Base-by-base conservation (phyloP, 2,888 invertebrate genomes). In the Nomada flava region DNA sequence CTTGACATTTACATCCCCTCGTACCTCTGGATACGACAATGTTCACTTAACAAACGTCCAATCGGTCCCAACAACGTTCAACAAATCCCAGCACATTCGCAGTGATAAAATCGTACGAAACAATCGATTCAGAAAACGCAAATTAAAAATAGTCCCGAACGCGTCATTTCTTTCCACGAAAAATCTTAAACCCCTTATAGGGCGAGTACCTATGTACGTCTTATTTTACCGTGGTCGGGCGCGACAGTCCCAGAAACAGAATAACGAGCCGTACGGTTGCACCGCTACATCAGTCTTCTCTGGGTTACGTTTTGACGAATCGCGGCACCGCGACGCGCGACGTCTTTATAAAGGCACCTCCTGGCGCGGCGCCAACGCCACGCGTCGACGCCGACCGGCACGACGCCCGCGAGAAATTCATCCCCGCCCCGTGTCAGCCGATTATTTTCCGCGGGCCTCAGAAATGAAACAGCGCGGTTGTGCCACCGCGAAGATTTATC, bases 251-350 rank as follows among this genome's bases (percentile, higher is more conserved):
- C 89, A 88, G 65, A 91, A 91, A 91, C 91, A 89, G 89, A 90
- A 91, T 92, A 92, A 92, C 92, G 90, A 92, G 91, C 89, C 89
- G 85, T 89, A 87, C 88, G 82, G 88, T 86, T 85, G 89, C 89
- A 83, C 83, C 89, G 89, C 84, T 88, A 90, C 92, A 92, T 92
- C 90, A 90, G 91, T 92, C 90, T 85, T 84, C 86, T 79, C 83
- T 86, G 90, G 87, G 88, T 91, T 90, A 91, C 91, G 89, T 91
- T 91, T 92, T 92, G 92, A 91, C 91, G 91, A 90, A 92, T 92
- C 90, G 91, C 76, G 70, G 88, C 67, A 76, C 81, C 86, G 77
- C 86, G 84, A 82, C 72, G 82, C 88, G 82, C 84, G 87, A 90
- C 90, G 84, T 90, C 90, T 90, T 89, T 83, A 90, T 90, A 87